Conservation (phyloP, 2,113 vertebrate genomes). For the Collichthys lucidus region DNA sequence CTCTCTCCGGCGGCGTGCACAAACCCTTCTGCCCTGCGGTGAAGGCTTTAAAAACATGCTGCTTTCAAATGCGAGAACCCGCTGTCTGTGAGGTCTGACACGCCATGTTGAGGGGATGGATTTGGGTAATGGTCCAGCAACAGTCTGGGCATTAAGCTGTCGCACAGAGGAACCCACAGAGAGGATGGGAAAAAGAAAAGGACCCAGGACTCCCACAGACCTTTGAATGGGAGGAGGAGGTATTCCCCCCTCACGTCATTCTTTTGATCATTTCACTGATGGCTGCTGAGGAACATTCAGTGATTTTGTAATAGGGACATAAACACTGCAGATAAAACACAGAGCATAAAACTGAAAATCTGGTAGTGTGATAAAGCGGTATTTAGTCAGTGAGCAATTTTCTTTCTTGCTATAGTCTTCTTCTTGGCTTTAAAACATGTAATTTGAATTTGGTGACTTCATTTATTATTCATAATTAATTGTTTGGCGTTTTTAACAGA, state of each 20-base stretch:
- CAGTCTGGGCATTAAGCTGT: slow-evolving; percentile 45
- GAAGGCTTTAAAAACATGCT: slow-evolving; percentile 62
- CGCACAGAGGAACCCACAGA: slow-evolving; percentile 19
- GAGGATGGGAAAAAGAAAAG: slow-evolving; percentile 16
- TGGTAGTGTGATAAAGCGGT: neutral
- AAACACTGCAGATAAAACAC: neutral
- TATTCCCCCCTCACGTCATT: neutral
- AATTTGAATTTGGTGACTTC: neutral
- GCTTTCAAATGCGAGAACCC: slow-evolving; percentile 49
- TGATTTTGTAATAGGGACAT: neutral
- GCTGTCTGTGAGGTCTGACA: slow-evolving; percentile 49
- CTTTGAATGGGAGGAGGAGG: slow-evolving; percentile 10
- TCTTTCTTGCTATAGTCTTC: neutral
- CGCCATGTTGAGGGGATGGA: slow-evolving; percentile 47
- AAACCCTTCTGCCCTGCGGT: slow-evolving; percentile 43
- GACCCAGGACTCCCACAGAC: slow-evolving; percentile 41
- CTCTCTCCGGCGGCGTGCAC: neutral
- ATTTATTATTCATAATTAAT: neutral
- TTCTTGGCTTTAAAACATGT: neutral
- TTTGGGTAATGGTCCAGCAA: slow-evolving; percentile 72
- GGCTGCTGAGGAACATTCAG: slow-evolving; percentile 13
- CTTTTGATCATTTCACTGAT: slow-evolving; percentile 9
- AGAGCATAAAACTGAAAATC: neutral
- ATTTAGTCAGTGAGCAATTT: neutral
- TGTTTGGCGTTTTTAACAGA: neutral